Base-by-base conservation (phyloP, 1,140 invertebrate genomes). In the Hypothenemus hampei region DNA sequence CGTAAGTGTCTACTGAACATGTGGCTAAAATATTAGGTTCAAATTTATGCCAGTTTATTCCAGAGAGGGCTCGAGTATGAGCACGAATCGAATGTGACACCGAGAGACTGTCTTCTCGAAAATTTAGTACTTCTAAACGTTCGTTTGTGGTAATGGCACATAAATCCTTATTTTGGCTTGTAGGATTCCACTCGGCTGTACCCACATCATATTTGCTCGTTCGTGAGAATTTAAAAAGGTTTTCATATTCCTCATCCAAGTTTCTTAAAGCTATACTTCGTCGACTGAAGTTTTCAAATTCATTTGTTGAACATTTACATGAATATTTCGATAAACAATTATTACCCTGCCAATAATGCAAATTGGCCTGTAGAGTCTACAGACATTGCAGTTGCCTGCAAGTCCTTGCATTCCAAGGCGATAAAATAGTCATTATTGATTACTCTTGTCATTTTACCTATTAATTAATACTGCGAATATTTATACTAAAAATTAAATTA, bases 131-230 rank as follows among this genome's bases (percentile, higher is more conserved):
- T 76, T 93, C 91, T 19, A 92, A 80, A 67, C 85, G 75, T 65
- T 91, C 87, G 68, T 89, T 90, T 56, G 85, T 90, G 48, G 93
- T 90, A 64, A 95, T 86, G 23, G 91, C 91, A 76, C 92, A 93
- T 10, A 89, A 75, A 69, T 93, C 81, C 65, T 83, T 83, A 58
- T 90, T 81, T 24, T 81, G 77, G 36, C 81, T 72, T 36, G 84
- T 86, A 8, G 89, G 91, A 75, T 91, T 94, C 87, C 92, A 97
- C 77, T 95, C 91, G 1, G 91, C 88, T 40, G 86, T 86, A 5
- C 87, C 87, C 7, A 95, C 87, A 71, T 96, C 93, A 75, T 92
- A 96, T 78, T 97, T 97, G 64, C 90, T 93, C 62, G 93, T 88
- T 36, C 91, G 75, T 8, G 85, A 81, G 66, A 91, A 86, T 62